Conservation (phyloP, 2,888 invertebrate species). For the Anoncus sp. region DNA sequence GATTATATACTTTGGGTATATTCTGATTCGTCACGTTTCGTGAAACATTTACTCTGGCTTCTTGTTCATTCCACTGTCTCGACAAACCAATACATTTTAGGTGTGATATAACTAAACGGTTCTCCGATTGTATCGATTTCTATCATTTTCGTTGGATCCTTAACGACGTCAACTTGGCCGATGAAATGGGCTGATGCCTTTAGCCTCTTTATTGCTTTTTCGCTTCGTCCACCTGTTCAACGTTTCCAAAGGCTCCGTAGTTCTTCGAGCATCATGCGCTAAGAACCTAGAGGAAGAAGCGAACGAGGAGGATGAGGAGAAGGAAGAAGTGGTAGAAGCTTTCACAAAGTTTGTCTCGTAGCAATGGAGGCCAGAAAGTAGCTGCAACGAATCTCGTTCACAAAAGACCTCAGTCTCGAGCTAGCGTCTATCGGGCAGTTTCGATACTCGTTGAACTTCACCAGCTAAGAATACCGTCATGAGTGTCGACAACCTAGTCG, state of each 20-base stretch:
- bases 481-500: conserved; percentile 44
- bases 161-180: conserved; percentile 12
- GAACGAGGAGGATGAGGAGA: conserved; percentile 14
- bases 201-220: background rate
- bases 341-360: conserved; percentile 44
- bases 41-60: background rate
- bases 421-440: conserved; percentile 2
- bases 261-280: conserved; percentile 21
- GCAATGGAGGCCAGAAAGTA: conserved; percentile 20
- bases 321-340: conserved; percentile 18
- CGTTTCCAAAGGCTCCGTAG: conserved; percentile 28
- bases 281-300: conserved; percentile 15
- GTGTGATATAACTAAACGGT: background rate
- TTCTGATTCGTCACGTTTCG: background rate
- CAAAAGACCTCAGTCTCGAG: background rate
- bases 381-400: conserved; percentile 21
- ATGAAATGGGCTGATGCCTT: background rate
- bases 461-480: conserved; percentile 26
- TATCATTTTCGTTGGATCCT: background rate
- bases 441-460: conserved; percentile 36
- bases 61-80: background rate
- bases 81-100: background rate
- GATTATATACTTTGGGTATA: background rate
- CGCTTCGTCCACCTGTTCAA: background rate
- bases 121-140: conserved; percentile 1